phyloP scores from a whole-genome alignment of 2,888 invertebrate genomes.

The Leucozona laternaria region DNA sequence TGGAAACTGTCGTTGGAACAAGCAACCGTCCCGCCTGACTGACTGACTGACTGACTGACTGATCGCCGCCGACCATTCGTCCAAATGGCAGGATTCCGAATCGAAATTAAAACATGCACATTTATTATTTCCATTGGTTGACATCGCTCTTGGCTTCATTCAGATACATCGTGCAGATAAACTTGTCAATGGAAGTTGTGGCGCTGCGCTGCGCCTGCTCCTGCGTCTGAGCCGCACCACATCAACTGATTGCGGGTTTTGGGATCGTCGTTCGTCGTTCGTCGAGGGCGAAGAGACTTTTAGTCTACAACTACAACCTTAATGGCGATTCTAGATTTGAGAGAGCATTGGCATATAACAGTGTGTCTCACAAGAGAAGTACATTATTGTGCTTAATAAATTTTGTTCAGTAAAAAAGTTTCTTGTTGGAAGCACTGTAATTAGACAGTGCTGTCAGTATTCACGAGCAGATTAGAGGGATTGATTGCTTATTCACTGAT shows the following conservation, averaged over 20 bases:
- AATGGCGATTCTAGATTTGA: constrained; percentile 36
- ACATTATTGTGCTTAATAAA: not conserved
- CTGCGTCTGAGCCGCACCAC: not conserved
- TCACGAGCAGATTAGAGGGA: too few relatives aligned
- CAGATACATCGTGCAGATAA: constrained; percentile 78
- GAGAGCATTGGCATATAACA: not conserved
- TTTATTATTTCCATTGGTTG: constrained; percentile 78
- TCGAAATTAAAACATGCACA: constrained; percentile 77
- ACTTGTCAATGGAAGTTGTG: constrained; percentile 77
- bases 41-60: constrained; percentile 61
- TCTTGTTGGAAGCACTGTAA: too few relatives aligned
- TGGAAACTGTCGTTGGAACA: constrained; percentile 59
- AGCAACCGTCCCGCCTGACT: constrained; percentile 56
- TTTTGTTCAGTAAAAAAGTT: too few relatives aligned
- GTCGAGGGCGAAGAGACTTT: constrained; percentile 18
- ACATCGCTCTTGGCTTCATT: constrained; percentile 76
- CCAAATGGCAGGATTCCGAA: constrained; percentile 67
- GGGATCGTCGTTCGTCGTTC: too few relatives aligned
- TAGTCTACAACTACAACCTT: not conserved
- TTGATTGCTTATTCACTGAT: too few relatives aligned
- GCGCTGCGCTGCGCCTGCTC: constrained; percentile 58
- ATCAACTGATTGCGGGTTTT: not conserved
- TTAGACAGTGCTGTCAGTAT: too few relatives aligned
- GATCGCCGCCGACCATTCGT: constrained; percentile 65
- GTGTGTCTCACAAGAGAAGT: constrained; percentile 30